phyloP scores from a whole-genome alignment of 2,888 invertebrate genomes.

The Branchipolynoe longqiensis region DNA sequence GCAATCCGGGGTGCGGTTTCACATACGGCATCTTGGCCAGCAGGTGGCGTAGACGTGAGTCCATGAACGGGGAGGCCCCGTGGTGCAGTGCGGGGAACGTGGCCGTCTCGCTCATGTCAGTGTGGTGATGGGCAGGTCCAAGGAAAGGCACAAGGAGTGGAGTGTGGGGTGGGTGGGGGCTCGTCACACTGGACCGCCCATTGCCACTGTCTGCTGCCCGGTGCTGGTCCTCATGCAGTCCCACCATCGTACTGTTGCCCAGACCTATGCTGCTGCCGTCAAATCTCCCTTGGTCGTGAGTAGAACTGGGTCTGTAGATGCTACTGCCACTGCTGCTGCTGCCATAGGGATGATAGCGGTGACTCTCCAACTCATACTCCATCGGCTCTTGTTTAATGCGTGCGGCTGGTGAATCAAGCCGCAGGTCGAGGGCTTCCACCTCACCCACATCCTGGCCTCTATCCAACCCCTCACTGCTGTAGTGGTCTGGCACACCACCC shows the following conservation, averaged over 20 bases:
- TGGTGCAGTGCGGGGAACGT: not conserved
- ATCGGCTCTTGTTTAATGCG: constrained; percentile 42
- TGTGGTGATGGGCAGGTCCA: constrained; percentile 31
- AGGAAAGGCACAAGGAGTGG: constrained; percentile 56
- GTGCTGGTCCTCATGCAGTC: not conserved
- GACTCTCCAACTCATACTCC: constrained; percentile 16
- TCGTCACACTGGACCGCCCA: not conserved
- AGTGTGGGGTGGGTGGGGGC: constrained; percentile 42
- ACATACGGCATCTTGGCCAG: constrained; percentile 31
- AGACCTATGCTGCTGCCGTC: constrained; percentile 13
- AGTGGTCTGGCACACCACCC: constrained; percentile 13
- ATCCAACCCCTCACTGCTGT: constrained; percentile 31
- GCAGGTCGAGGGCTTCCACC: constrained; percentile 23
- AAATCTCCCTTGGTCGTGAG: not conserved
- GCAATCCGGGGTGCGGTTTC: constrained; percentile 45
- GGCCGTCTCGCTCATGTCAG: constrained; percentile 32
- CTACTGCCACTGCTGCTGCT: constrained; percentile 46
- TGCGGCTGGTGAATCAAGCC: constrained; percentile 41
- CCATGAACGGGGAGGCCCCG: constrained; percentile 43
- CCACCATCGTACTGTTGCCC: not conserved
- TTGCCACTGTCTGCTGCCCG: constrained; percentile 32
- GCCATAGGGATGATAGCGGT: constrained; percentile 50
- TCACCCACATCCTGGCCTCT: not conserved
- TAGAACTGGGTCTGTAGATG: constrained; percentile 26
- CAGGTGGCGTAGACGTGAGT: constrained; percentile 48